Evolutionary conservation across 1,140 invertebrate species (phyloP).

Genomic region (Gonioctena quinquepunctata): DNA sequence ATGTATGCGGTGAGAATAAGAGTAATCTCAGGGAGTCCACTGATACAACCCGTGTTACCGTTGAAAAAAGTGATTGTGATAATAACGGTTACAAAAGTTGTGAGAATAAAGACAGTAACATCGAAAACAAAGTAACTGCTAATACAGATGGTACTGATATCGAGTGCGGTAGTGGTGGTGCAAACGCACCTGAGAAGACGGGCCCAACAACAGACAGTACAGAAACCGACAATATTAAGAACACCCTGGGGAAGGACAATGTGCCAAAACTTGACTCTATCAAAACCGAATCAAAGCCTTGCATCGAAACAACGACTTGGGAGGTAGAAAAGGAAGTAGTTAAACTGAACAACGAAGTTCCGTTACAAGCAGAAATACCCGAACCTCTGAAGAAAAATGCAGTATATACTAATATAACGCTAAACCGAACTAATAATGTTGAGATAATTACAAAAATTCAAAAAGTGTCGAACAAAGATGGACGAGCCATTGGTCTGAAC

Average conservation of each 20-base stretch:
- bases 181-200: not conserved
- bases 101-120: not conserved
- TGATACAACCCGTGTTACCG: not conserved
- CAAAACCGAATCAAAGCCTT: too few species aligned
- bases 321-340: not conserved
- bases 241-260: too few species aligned
- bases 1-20: conserved; percentile 10
- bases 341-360: conserved; percentile 14
- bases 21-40: not conserved
- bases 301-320: too few species aligned
- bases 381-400: conserved; percentile 20
- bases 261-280: too few species aligned
- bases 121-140: not conserved
- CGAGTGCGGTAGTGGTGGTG: not conserved
- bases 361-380: conserved; percentile 12
- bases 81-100: conserved; percentile 7
- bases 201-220: not conserved
- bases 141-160: not conserved
- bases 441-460: conserved; percentile 50
- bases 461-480: conserved; percentile 47
- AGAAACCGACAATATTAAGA: too few species aligned
- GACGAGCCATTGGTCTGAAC: conserved; percentile 43
- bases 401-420: conserved; percentile 43
- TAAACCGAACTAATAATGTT: conserved; percentile 45
- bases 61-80: conserved; percentile 21